These are phyloP conservation scores for Latrodectus geometricus DNA, from an alignment of 1,140 invertebrate species.

Conservation along the genomic window DNA sequence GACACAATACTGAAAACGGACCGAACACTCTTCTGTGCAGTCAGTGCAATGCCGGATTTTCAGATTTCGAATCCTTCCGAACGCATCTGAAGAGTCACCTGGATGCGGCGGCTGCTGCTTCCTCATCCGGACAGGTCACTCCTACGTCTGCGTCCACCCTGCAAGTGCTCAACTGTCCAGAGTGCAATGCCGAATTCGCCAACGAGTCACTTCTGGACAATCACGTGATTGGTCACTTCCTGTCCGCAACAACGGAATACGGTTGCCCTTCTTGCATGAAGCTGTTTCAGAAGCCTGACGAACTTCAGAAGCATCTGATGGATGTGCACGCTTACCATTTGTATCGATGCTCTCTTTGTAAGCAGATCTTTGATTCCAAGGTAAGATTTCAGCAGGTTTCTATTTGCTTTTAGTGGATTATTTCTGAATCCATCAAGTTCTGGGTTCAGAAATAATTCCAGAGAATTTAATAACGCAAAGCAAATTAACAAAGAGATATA, in stretches of 20 bases:
- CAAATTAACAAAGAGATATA: too few relatives aligned
- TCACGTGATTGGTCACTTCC: conserved; percentile 82
- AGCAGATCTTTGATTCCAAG: conserved; percentile 90
- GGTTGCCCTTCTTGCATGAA: conserved; percentile 87
- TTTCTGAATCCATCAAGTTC: too few relatives aligned
- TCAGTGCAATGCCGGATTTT: conserved; percentile 75
- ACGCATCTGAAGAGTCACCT: conserved; percentile 87
- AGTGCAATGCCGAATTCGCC: conserved; percentile 81
- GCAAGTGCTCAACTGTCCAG: conserved; percentile 75
- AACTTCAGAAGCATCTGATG: conserved; percentile 85
- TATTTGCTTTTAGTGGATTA: too few relatives aligned
- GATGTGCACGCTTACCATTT: conserved; percentile 88
- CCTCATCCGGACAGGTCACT: not conserved
- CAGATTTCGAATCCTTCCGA: conserved; percentile 89
- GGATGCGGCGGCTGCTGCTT: conserved; percentile 69
- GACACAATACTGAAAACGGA: not conserved
- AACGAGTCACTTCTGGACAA: conserved; percentile 79
- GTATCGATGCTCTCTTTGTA: conserved; percentile 88
- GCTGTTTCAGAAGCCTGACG: conserved; percentile 84
- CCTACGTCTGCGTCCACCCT: not conserved
- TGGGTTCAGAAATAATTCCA: too few relatives aligned
- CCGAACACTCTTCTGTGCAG: conserved; percentile 45
- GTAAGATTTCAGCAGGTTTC: conserved; percentile 69
- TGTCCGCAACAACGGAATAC: conserved; percentile 83
- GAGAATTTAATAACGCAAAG: too few relatives aligned